Percentiles rank a stretch among this genome's conserved stretches.
Evolutionary conservation across 35 echinoderm and acorn worm species (phyloP).

Genomic region (Anneissia japonica): DNA sequence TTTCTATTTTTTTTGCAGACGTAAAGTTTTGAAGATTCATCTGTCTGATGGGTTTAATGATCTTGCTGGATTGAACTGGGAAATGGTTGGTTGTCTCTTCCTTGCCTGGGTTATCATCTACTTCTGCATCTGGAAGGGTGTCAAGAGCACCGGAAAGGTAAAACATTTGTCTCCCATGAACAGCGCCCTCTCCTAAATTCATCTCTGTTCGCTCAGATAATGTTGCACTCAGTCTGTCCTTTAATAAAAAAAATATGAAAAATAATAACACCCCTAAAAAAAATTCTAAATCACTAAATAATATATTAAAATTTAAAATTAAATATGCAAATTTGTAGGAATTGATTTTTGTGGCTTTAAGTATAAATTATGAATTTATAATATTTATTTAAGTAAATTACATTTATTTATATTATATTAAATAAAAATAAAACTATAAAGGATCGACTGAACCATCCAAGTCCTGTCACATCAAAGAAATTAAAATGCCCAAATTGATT

Average conservation of each 20-base stretch:
- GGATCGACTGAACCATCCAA: neutral
- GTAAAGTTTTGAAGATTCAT: neutral
- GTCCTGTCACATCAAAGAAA: neutral
- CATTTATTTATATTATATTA: neutral
- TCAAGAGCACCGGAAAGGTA: slow-evolving; percentile 89
- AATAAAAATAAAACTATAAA: neutral
- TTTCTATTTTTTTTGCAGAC: neutral
- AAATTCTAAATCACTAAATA: too few relatives aligned
- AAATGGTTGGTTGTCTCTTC: slow-evolving; percentile 57
- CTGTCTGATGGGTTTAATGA: slow-evolving; percentile 50
- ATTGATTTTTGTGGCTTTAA: neutral
- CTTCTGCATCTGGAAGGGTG: slow-evolving; percentile 78
- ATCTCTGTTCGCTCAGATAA: neutral
- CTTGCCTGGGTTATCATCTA: slow-evolving; percentile 68
- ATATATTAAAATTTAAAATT: neutral
- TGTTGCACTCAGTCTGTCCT: neutral
- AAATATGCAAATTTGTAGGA: too few relatives aligned
- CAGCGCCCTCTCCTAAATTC: neutral
- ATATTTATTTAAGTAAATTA: neutral
- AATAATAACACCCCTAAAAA: too few relatives aligned
- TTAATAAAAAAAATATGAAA: neutral
- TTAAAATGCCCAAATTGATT: neutral
- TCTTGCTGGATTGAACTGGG: slow-evolving; percentile 55
- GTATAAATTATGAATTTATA: neutral
- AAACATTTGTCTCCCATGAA: neutral